A percentile compares a stretch with the other conserved stretches of the same genome.
Conservation (phyloP, 1,140 invertebrate genomes). For the Wasmannia auropunctata region DNA sequence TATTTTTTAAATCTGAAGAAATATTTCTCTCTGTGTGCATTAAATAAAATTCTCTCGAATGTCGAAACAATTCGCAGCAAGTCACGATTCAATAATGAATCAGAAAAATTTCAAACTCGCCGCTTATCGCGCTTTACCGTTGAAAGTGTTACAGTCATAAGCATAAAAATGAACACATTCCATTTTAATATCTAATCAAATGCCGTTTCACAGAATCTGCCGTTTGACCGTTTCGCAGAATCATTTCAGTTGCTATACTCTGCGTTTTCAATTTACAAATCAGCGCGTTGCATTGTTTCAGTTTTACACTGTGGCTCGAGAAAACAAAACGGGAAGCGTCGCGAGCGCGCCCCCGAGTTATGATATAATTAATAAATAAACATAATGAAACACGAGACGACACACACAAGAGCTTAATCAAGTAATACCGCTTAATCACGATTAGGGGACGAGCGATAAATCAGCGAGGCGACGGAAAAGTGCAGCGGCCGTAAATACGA, state of each 20-base stretch:
- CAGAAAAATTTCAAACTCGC: neutral
- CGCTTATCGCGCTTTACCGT: neutral
- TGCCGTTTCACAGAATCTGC: no score
- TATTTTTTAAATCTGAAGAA: no score
- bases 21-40: no score
- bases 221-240: neutral
- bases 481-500: conserved; percentile 38
- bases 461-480: conserved; percentile 36
- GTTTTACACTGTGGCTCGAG: neutral
- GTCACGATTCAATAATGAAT: neutral
- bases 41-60: neutral
- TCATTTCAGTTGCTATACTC: neutral
- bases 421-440: conserved; percentile 51
- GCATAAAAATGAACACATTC: neutral
- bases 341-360: neutral
- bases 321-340: neutral
- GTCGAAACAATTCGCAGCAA: neutral
- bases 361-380: conserved; percentile 46
- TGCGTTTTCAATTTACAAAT: neutral
- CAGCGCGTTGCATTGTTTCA: neutral
- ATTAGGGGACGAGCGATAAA: conserved; percentile 47
- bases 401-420: conserved; percentile 41
- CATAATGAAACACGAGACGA: conserved; percentile 21
- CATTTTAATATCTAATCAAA: neutral
- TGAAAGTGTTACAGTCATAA: neutral